phyloP scores from a whole-genome alignment of 2,888 invertebrate genomes.

The Xylota sylvarum region DNA sequence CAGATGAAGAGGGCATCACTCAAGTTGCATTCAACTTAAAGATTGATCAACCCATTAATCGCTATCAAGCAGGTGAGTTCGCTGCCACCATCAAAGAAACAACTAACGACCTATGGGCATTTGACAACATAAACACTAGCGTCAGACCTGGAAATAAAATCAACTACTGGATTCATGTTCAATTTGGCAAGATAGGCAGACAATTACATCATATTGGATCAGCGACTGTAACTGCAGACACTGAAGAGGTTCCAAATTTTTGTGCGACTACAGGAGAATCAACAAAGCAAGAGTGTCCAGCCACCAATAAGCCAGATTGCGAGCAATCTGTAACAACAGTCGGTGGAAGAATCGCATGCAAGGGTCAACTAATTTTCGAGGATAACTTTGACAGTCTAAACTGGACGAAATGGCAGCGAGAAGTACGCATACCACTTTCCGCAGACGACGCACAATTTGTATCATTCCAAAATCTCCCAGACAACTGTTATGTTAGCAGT shows the following conservation, averaged over 20 bases:
- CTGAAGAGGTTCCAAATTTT: neutral
- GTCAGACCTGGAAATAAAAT: slow-evolving; percentile 87
- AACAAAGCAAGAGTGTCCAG: slow-evolving; percentile 9
- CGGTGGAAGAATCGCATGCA: slow-evolving; percentile 84
- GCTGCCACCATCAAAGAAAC: slow-evolving; percentile 85
- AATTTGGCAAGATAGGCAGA: slow-evolving; percentile 27
- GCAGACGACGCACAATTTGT: slow-evolving; percentile 85
- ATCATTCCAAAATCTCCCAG: slow-evolving; percentile 83
- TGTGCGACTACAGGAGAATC: neutral
- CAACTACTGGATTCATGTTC: slow-evolving; percentile 87
- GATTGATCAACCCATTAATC: slow-evolving; percentile 86
- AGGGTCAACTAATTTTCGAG: slow-evolving; percentile 87
- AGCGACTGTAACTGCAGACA: neutral
- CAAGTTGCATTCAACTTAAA: slow-evolving; percentile 89
- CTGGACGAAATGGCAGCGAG: slow-evolving; percentile 86
- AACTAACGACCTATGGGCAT: slow-evolving; percentile 86
- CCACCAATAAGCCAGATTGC: slow-evolving; percentile 24
- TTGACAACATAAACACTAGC: slow-evolving; percentile 84
- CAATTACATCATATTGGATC: slow-evolving; percentile 16
- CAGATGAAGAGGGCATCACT: slow-evolving; percentile 83
- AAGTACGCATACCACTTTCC: slow-evolving; percentile 86
- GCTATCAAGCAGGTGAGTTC: slow-evolving; percentile 86
- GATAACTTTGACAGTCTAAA: slow-evolving; percentile 87
- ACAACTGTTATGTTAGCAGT: slow-evolving; percentile 81
- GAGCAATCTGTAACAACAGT: slow-evolving; percentile 80